These are phyloP conservation scores for Temnothorax nylanderi DNA, from an alignment of 1,140 invertebrate genomes.

Conservation along the genomic window DNA sequence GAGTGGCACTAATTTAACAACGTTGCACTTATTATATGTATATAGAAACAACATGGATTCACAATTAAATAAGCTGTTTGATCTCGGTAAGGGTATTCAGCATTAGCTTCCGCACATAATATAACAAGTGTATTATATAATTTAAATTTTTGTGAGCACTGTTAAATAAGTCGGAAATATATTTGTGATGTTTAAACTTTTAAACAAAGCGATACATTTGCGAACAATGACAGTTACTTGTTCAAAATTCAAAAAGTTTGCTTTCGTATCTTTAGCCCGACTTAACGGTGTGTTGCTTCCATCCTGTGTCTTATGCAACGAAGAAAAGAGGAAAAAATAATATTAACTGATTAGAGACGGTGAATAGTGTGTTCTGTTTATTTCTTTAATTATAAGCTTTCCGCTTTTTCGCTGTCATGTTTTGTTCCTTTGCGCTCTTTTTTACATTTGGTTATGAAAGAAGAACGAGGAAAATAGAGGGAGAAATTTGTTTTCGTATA, in stretches of 20 bases:
- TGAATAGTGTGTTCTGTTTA: not conserved
- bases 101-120: not conserved
- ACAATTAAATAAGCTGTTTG: not conserved
- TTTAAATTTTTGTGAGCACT: not conserved
- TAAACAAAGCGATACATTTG: not conserved
- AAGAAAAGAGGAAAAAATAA: not conserved
- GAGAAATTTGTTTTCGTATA: not conserved
- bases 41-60: not conserved
- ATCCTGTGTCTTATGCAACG: not conserved
- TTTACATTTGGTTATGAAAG: slow-evolving; percentile 3
- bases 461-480: not conserved
- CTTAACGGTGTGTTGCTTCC: not conserved
- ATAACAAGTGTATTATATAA: not conserved
- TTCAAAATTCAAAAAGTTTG: not conserved
- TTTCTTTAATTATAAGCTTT: slow-evolving; percentile 1
- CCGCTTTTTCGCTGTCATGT: not conserved
- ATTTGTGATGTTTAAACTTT: not conserved
- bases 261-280: not conserved
- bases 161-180: not conserved
- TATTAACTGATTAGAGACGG: not conserved
- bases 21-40: not conserved
- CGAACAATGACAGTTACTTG: not conserved
- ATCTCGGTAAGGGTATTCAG: not conserved
- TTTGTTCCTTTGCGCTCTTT: slow-evolving; percentile 10
- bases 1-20: not conserved